Conservation (phyloP, 2,113 vertebrate species). For the Brachionichthys hirsutus region DNA sequence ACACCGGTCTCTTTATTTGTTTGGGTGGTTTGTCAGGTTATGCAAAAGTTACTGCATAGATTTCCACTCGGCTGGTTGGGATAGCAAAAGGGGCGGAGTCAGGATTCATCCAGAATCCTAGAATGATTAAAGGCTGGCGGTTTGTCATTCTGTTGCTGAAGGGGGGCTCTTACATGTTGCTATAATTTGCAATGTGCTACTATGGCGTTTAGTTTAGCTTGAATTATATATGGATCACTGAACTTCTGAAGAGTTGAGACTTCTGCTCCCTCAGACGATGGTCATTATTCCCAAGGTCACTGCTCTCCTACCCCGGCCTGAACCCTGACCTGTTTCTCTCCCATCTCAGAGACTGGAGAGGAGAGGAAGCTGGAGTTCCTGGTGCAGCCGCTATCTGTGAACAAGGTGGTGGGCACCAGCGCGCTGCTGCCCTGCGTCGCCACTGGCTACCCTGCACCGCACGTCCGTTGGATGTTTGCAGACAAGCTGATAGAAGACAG, state of each 20-base stretch:
- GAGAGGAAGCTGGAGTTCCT: slow-evolving; percentile 79
- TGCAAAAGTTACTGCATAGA: too few species aligned
- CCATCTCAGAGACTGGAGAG: slow-evolving; percentile 77
- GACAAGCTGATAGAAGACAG: slow-evolving; percentile 80
- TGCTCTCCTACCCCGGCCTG: slow-evolving; percentile 12
- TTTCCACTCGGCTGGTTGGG: too few species aligned
- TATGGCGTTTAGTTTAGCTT: slow-evolving; percentile 9
- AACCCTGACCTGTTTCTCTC: slow-evolving; percentile 16
- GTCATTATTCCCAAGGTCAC: slow-evolving; percentile 33
- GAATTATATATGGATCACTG: background rate
- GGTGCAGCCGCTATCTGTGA: slow-evolving; percentile 76
- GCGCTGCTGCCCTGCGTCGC: slow-evolving; percentile 84
- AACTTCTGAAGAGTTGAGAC: slow-evolving; percentile 22
- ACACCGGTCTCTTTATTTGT: background rate
- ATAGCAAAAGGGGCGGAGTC: too few species aligned
- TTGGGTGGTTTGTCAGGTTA: too few species aligned
- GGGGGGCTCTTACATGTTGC: background rate
- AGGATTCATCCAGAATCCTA: too few species aligned
- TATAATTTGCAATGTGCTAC: slow-evolving; percentile 1
- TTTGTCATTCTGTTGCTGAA: background rate
- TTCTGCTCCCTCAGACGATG: slow-evolving; percentile 11
- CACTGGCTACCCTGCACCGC: slow-evolving; percentile 77
- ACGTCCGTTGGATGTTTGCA: slow-evolving; percentile 82
- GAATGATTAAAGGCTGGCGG: background rate
- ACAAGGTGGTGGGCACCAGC: slow-evolving; percentile 76